Percentiles rank a stretch among this genome's conserved stretches.
Evolutionary conservation across 2,113 vertebrate genomes (phyloP).

Genomic region (Tachuris rubrigastra): DNA sequence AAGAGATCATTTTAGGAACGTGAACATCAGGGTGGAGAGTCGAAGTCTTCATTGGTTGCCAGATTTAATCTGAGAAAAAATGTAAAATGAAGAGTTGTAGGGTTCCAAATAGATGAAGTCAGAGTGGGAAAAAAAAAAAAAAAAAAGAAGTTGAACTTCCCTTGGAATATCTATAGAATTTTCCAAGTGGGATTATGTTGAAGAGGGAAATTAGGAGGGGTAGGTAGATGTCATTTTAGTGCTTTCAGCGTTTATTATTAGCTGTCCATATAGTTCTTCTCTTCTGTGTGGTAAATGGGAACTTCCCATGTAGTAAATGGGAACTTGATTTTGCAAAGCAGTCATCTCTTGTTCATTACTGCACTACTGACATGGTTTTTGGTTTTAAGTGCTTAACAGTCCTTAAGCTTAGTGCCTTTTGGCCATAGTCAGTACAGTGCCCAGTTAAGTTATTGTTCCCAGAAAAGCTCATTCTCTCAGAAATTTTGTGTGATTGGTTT

Average conservation of each 20-base stretch:
- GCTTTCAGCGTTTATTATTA: not conserved
- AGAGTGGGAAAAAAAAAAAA: too few species aligned
- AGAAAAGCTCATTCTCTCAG: not conserved
- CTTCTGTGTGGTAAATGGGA: not conserved
- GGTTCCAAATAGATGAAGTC: not conserved
- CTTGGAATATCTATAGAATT: not conserved
- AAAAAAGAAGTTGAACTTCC: not conserved
- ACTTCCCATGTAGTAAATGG: not conserved
- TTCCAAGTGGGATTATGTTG: not conserved
- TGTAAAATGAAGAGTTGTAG: not conserved
- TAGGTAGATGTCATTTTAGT: not conserved
- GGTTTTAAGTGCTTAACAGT: not conserved
- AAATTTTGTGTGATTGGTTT: not conserved
- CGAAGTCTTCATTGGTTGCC: not conserved
- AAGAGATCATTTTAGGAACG: not conserved
- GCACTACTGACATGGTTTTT: not conserved
- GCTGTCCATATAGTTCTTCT: not conserved
- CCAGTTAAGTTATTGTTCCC: not conserved
- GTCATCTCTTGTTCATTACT: not conserved
- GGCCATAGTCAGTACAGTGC: not conserved
- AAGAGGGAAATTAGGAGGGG: not conserved
- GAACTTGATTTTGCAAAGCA: not conserved
- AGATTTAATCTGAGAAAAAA: not conserved
- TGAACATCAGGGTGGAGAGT: not conserved
- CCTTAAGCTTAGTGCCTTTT: not conserved